Percentiles rank a stretch among this genome's conserved stretches.
phyloP scores from a whole-genome alignment of 2,113 vertebrate species.

The Aegithalos caudatus region DNA sequence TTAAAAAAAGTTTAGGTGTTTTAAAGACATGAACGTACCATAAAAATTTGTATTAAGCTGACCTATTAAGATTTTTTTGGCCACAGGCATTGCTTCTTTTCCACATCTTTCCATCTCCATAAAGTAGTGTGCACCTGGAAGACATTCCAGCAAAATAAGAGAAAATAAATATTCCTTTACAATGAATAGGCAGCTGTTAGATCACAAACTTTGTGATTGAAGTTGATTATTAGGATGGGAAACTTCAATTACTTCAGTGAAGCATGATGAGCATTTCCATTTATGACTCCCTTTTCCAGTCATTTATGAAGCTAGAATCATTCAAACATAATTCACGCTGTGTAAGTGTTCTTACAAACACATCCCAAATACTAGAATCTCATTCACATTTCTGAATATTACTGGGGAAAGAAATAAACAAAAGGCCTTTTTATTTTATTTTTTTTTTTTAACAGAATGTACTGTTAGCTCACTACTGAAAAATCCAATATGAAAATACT shows the following conservation, averaged over 20 bases:
- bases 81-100: neutral
- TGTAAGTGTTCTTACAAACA: neutral
- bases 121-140: neutral
- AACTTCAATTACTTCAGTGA: neutral
- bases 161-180: neutral
- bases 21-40: neutral
- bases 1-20: constrained; percentile 40
- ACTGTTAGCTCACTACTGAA: neutral
- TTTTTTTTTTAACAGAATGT: neutral
- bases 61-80: neutral
- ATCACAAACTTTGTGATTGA: neutral
- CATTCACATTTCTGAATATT: neutral
- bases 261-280: neutral
- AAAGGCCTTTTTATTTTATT: neutral
- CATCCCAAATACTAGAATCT: neutral
- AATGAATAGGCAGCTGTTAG: neutral
- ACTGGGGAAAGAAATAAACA: neutral
- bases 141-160: neutral
- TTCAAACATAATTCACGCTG: rapidly evolving
- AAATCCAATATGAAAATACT: neutral
- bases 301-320: neutral
- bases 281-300: neutral
- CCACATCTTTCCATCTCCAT: neutral
- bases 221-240: neutral
- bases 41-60: neutral